Evolutionary conservation across 2,797 vertebrate species (phyloP).

Genomic region (Phataginus tricuspis): DNA sequence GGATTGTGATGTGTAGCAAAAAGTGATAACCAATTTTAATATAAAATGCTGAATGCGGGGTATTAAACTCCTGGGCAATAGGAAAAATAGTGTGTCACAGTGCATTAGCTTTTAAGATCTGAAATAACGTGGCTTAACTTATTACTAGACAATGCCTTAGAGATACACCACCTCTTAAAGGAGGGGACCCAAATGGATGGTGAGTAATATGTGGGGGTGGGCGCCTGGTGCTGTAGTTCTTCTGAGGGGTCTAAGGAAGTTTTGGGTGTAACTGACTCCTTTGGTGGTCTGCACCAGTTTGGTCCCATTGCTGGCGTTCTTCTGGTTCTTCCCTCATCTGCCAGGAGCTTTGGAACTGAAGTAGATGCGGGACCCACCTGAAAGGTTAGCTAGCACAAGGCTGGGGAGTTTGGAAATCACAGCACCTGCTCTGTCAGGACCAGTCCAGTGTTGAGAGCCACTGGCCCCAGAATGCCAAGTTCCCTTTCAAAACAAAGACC

Average conservation of each 20-base stretch:
- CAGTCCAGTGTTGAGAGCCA: not conserved
- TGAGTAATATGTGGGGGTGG: not conserved
- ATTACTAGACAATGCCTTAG: not conserved
- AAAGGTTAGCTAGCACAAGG: not conserved
- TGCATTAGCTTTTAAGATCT: conserved; percentile 39
- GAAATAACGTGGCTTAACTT: conserved; percentile 49
- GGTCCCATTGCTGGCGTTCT: not conserved
- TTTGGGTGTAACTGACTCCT: not conserved
- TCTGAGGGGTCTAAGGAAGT: not conserved
- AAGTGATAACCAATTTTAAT: conserved; percentile 62
- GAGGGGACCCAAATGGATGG: not conserved
- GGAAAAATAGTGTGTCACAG: conserved; percentile 19
- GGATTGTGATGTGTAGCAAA: conserved; percentile 58
- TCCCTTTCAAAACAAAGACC: not conserved
- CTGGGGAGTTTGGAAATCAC: not conserved
- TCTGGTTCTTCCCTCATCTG: not conserved
- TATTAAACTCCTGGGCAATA: conserved; percentile 48
- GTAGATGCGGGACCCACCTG: not conserved
- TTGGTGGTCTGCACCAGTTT: not conserved
- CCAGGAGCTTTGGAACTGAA: not conserved
- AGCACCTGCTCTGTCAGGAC: not conserved
- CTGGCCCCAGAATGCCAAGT: not conserved
- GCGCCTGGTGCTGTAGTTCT: not conserved
- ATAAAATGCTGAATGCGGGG: conserved; percentile 2
- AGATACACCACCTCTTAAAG: not conserved